A percentile compares a stretch with the other conserved stretches of the same genome.
Conservation (phyloP, 2,888 invertebrate species). For the Cacoxenus indagator region DNA sequence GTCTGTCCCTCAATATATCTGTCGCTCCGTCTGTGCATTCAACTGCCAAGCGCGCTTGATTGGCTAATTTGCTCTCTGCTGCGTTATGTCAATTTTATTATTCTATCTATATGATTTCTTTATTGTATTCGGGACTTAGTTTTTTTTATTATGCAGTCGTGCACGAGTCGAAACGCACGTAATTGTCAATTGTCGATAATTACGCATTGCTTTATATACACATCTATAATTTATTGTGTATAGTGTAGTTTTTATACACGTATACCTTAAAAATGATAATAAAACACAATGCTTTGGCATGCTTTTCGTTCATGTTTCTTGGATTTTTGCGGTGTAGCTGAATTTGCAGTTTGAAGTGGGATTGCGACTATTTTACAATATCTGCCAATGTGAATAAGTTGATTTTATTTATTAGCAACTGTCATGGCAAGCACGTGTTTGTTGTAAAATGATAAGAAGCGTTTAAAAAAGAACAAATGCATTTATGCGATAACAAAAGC, state of each 20-base stretch:
- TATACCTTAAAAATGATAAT: neutral
- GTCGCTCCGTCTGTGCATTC: neutral
- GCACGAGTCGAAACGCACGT: conserved; percentile 14
- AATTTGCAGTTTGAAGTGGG: no score
- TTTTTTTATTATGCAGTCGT: conserved; percentile 11
- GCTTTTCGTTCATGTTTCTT: no score
- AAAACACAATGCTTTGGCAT: no score
- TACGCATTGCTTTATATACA: conserved; percentile 4
- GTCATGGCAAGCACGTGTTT: no score
- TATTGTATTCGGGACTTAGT: neutral
- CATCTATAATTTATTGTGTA: neutral
- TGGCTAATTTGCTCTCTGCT: neutral
- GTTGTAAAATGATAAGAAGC: no score
- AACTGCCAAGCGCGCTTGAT: neutral
- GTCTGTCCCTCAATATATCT: neutral
- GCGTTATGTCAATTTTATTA: conserved; percentile 15
- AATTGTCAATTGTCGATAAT: conserved; percentile 16
- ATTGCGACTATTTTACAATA: no score
- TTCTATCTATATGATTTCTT: conserved; percentile 8
- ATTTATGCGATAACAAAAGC: no score
- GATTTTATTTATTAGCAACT: no score
- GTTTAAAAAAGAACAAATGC: no score
- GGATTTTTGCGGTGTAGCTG: no score
- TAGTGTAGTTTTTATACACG: no score
- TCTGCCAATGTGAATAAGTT: no score